Evolutionary conservation across 2,888 invertebrate species (phyloP).

Genomic region (Mimumesa dahlbomi): DNA sequence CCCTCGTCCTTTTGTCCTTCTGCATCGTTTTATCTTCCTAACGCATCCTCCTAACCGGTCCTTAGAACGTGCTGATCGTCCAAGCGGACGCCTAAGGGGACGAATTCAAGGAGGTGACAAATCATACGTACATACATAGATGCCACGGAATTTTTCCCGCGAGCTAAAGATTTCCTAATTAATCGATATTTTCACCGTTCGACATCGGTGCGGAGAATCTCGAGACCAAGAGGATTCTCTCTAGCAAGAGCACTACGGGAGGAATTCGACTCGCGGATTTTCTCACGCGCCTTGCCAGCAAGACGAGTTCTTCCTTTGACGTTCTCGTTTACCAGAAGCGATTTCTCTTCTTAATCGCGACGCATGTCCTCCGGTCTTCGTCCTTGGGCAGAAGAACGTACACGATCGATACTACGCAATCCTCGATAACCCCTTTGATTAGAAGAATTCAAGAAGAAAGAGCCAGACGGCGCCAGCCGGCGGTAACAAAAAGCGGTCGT

Average conservation of each 20-base stretch:
- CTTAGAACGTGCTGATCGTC: conserved; percentile 38
- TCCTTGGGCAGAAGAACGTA: conserved; percentile 53
- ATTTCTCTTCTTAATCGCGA: conserved; percentile 59
- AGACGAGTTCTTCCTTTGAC: conserved; percentile 43
- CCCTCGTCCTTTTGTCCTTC: conserved; percentile 51
- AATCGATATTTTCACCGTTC: background rate
- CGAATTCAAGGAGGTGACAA: conserved; percentile 40
- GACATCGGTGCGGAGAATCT: no score
- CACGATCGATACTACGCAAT: conserved; percentile 50
- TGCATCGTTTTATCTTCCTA: conserved; percentile 43
- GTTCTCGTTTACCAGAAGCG: conserved; percentile 29
- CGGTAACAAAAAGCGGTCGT: conserved; percentile 57
- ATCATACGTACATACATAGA: conserved; percentile 18
- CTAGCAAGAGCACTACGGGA: background rate
- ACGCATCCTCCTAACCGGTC: conserved; percentile 56
- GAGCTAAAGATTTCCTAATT: conserved; percentile 1
- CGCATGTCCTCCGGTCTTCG: conserved; percentile 47
- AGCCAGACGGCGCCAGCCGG: conserved; percentile 58
- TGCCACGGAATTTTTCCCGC: background rate
- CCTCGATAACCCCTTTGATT: conserved; percentile 62
- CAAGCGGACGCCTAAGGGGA: conserved; percentile 28
- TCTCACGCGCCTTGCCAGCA: conserved; percentile 44
- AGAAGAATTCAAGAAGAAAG: conserved; percentile 62
- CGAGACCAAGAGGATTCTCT: background rate
- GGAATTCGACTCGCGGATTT: conserved; percentile 35